phyloP scores from a whole-genome alignment of 2,113 vertebrate species.

The Myrmophylax atrothorax region DNA sequence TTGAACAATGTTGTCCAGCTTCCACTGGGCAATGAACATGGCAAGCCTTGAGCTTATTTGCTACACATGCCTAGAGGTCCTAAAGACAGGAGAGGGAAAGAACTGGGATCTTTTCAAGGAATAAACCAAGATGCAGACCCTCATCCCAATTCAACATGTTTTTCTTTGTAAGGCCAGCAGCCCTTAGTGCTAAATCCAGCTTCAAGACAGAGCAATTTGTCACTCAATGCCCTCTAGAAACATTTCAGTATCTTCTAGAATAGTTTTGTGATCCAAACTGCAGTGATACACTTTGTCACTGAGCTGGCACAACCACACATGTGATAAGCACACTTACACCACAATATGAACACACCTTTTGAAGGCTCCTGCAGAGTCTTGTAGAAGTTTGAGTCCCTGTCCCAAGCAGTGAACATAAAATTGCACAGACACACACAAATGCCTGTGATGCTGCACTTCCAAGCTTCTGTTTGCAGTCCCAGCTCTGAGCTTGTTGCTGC shows the following conservation, averaged over 20 bases:
- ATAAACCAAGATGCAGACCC: neutral
- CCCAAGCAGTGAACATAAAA: neutral
- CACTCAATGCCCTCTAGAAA: neutral
- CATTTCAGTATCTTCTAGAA: neutral
- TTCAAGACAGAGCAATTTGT: neutral
- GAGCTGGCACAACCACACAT: neutral
- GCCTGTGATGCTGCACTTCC: neutral
- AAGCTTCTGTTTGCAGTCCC: neutral
- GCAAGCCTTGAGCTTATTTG: neutral
- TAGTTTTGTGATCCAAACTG: neutral
- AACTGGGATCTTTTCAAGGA: neutral
- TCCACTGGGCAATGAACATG: neutral
- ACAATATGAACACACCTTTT: neutral
- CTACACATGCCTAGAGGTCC: neutral
- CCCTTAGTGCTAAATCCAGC: neutral
- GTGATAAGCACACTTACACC: neutral
- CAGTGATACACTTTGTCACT: neutral
- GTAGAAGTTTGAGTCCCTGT: neutral
- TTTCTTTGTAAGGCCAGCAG: neutral
- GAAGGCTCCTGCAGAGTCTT: neutral
- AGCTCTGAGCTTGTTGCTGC: neutral
- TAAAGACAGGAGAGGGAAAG: neutral
- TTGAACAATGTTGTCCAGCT: neutral
- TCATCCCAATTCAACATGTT: neutral
- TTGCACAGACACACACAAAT: neutral